Percentiles rank a stretch among this genome's conserved stretches.
Conservation (phyloP, 2,888 invertebrate genomes). For the Pyrocoelia pectoralis region DNA sequence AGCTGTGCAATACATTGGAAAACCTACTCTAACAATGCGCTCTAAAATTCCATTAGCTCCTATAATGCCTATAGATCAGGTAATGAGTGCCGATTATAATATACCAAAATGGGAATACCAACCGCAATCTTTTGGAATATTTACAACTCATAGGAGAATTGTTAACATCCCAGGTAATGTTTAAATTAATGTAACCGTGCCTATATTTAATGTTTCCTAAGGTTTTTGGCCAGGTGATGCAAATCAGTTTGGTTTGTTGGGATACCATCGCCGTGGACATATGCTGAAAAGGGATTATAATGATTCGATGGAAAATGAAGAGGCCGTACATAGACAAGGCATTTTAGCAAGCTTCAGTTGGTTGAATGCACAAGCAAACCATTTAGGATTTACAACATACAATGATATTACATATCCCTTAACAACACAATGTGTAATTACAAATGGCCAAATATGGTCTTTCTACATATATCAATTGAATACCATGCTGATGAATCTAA, state of each 20-base stretch:
- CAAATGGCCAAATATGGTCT: slow-evolving; percentile 87
- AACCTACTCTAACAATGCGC: slow-evolving; percentile 75
- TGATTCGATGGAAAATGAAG: slow-evolving; percentile 63
- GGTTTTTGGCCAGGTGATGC: slow-evolving; percentile 87
- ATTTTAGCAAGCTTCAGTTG: slow-evolving; percentile 83
- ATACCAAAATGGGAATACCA: slow-evolving; percentile 68
- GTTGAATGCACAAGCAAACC: slow-evolving; percentile 80
- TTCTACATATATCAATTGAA: slow-evolving; percentile 94
- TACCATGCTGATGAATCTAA: slow-evolving; percentile 74
- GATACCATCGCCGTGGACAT: slow-evolving; percentile 74
- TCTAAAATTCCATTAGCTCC: slow-evolving; percentile 73
- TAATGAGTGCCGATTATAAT: slow-evolving; percentile 64
- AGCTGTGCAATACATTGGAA: slow-evolving; percentile 74
- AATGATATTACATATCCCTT: slow-evolving; percentile 93
- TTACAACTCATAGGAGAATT: slow-evolving; percentile 63
- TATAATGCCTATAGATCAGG: slow-evolving; percentile 66
- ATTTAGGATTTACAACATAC: slow-evolving; percentile 88
- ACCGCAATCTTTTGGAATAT: slow-evolving; percentile 70
- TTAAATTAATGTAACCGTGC: too few relatives aligned
- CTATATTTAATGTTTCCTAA: slow-evolving; percentile 51
- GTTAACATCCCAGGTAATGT: slow-evolving; percentile 78
- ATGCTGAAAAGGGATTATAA: slow-evolving; percentile 64
- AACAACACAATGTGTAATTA: slow-evolving; percentile 85
- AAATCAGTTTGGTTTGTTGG: slow-evolving; percentile 79
- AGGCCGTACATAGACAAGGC: slow-evolving; percentile 77